Evolutionary conservation across 2,113 vertebrate species (phyloP), one percentile per base, ranked within the genome.

Genomic region (Promerops cafer): DNA sequence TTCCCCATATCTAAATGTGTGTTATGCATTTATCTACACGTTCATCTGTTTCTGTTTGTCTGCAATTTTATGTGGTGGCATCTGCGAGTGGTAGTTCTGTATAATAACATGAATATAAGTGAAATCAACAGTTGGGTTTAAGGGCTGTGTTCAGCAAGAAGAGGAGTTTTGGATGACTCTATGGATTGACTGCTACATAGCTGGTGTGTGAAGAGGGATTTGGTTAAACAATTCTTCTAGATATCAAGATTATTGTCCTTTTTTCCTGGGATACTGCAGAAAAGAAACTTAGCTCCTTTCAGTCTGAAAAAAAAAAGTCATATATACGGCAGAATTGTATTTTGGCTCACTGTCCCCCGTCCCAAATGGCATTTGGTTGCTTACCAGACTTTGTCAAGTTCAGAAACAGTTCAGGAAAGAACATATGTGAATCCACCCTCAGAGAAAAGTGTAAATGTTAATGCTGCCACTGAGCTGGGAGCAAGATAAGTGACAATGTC

Each of bases 11-110:
- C 37, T 54, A 30, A 94, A 60, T 15, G 31, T 0, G 4, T 83
- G n/a, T 30, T 71, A 39, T 0, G 1, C 2, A 0, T 79, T 56
- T 88, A 47, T 87, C 78, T 56, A 4, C 47, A 22, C 7, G 19
- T 75, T 92, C 87, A 78, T 94, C 93, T 97, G 85, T 90, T 92
- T 91, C 95, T 83, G 68, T 94, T 95, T 96, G 83, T 90, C 90
- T 94, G n/a, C 44, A 76, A 11, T 88, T 94, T 93, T 85, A 74
- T 83, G 75, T 53, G 52, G n/a, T 16, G 66, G 92, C 92, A 86
- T 95, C 90, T 96, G 89, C 6, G 75, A 88, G 82, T 59, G 47
- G 70, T 83, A 37, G 50, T 28, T 94, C 52, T 78, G 59, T 93
- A 35, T 82, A 85, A 89, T 54, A 93, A 89, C 65, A 42, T n/a